Evolutionary conservation across 2,888 invertebrate genomes (phyloP).

Genomic region (Melanostoma mellinum): DNA sequence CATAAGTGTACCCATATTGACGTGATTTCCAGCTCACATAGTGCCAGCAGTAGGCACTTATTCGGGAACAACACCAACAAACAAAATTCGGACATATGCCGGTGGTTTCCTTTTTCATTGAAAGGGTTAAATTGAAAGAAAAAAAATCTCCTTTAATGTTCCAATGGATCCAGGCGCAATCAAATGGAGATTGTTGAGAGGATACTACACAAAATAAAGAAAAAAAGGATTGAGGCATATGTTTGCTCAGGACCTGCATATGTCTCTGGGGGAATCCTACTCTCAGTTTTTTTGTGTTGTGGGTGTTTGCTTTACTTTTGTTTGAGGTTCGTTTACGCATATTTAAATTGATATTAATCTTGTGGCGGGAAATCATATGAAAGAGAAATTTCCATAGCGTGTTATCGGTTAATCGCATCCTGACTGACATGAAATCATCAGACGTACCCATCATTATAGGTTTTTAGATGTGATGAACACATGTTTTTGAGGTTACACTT

Average conservation of each 20-base stretch:
- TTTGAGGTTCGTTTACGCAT: constrained; percentile 66
- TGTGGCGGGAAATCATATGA: constrained; percentile 42
- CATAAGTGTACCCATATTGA: too few relatives aligned
- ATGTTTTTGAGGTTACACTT: constrained; percentile 43
- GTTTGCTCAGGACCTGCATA: constrained; percentile 61
- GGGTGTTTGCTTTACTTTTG: constrained; percentile 59
- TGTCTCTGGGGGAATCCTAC: constrained; percentile 48
- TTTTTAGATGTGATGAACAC: constrained; percentile 46
- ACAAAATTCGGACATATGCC: constrained; percentile 62
- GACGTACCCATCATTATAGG: constrained; percentile 30
- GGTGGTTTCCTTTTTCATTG: constrained; percentile 51
- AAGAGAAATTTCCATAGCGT: constrained; percentile 52
- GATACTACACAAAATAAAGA: constrained; percentile 2
- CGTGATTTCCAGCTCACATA: too few relatives aligned
- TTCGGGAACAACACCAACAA: constrained; percentile 24
- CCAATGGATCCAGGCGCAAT: constrained; percentile 49
- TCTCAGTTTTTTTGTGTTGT: constrained; percentile 58
- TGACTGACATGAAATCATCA: constrained; percentile 56
- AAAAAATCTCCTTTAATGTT: constrained; percentile 31
- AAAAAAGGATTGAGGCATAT: constrained; percentile 60
- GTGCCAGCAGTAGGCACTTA: neutral
- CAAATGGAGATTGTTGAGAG: constrained; percentile 40
- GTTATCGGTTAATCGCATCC: constrained; percentile 66
- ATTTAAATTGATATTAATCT: constrained; percentile 71
- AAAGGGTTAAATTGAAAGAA: constrained; percentile 48